phyloP scores from a whole-genome alignment of 2,113 vertebrate species.

The Nematolebias whitei region DNA sequence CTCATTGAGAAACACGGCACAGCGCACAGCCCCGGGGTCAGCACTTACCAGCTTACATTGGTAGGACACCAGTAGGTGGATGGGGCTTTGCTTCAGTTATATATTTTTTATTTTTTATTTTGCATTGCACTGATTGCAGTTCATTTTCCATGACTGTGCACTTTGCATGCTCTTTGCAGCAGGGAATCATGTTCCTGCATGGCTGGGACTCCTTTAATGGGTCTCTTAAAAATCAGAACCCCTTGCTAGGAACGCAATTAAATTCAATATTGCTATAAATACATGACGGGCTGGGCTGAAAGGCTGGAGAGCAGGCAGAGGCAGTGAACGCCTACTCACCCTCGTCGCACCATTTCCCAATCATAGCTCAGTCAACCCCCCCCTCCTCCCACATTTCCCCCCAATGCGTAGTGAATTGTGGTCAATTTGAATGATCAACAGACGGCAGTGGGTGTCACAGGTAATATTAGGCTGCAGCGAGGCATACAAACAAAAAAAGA shows the following conservation, averaged over 20 bases:
- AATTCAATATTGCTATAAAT: conserved; percentile 69
- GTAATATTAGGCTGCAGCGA: conserved; percentile 53
- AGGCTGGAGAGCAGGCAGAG: conserved; percentile 35
- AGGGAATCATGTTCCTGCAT: conserved; percentile 41
- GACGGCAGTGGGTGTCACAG: conserved; percentile 54
- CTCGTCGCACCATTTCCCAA: conserved; percentile 29
- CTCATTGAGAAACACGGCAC: conserved; percentile 36
- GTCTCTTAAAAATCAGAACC: conserved; percentile 55
- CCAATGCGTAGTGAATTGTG: conserved; percentile 41
- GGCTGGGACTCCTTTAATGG: conserved; percentile 55
- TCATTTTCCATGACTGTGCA: conserved; percentile 45
- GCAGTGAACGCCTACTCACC: conserved; percentile 38
- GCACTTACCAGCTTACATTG: conserved; percentile 18
- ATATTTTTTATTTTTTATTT: conserved; percentile 26
- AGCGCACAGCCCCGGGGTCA: conserved; percentile 30
- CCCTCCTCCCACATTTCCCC: conserved; percentile 16
- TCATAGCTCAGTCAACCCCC: conserved; percentile 25
- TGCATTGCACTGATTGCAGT: conserved; percentile 40
- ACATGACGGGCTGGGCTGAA: conserved; percentile 39
- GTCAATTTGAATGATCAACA: conserved; percentile 68
- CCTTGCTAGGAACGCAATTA: conserved; percentile 58
- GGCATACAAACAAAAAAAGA: conserved; percentile 33
- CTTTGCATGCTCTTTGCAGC: conserved; percentile 44
- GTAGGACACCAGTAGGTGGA: conserved; percentile 21
- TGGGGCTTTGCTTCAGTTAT: conserved; percentile 15